phyloP scores from a whole-genome alignment of 1,140 invertebrate species.

The Steinernema khuongi region DNA sequence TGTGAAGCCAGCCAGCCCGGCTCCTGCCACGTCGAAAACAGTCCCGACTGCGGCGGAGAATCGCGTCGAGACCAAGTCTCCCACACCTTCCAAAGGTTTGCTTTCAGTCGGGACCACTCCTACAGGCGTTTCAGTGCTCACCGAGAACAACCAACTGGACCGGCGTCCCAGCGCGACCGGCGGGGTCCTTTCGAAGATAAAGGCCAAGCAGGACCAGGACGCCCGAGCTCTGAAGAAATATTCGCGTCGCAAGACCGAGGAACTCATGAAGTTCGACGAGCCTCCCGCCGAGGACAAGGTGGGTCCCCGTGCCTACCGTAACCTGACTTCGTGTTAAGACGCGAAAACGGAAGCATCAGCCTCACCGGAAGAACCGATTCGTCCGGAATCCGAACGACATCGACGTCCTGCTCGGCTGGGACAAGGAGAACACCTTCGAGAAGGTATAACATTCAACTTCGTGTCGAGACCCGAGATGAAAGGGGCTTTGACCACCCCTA shows the following conservation, averaged over 20 bases:
- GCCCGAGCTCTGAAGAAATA: not conserved
- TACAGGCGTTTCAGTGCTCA: not conserved
- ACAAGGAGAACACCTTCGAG: conserved; percentile 29
- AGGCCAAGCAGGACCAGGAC: not conserved
- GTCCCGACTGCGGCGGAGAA: not conserved
- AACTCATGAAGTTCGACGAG: conserved; percentile 15
- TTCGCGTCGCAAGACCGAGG: not conserved
- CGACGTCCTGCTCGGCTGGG: conserved; percentile 30
- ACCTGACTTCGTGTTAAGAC: not conserved
- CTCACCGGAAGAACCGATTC: conserved; percentile 13
- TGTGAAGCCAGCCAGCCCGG: not conserved
- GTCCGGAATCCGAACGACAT: conserved; percentile 25
- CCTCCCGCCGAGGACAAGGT: not conserved
- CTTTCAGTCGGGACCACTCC: not conserved
- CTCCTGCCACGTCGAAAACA: not conserved
- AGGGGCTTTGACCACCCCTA: not conserved
- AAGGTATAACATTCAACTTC: conserved; percentile 19
- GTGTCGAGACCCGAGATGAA: not conserved
- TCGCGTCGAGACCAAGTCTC: not conserved
- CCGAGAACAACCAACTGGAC: not conserved
- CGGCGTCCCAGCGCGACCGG: not conserved
- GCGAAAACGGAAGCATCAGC: conserved; percentile 6
- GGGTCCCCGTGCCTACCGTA: not conserved
- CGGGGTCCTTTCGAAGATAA: not conserved
- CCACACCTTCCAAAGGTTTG: not conserved